These are phyloP conservation scores for Steatornis caripensis DNA, from an alignment of 2,113 vertebrate species.

Conservation along the genomic window DNA sequence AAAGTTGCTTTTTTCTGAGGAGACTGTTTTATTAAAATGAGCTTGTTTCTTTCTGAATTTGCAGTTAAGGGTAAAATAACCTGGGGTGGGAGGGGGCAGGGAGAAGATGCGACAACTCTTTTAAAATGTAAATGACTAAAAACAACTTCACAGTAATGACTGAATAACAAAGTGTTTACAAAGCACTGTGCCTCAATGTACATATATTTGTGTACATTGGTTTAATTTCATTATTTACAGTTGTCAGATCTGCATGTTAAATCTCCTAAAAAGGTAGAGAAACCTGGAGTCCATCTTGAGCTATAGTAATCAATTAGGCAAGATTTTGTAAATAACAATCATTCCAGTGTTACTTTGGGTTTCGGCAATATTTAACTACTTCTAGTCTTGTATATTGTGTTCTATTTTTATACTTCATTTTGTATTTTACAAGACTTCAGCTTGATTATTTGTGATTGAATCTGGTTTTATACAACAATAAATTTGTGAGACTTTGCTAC, in stretches of 20 bases:
- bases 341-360: neutral
- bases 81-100: neutral
- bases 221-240: neutral
- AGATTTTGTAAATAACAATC: constrained; percentile 35
- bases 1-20: neutral
- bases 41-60: neutral
- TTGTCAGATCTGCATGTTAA: neutral
- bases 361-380: constrained; percentile 44
- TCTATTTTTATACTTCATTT: constrained; percentile 50
- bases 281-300: neutral
- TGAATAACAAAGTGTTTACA: neutral
- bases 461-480: neutral
- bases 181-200: neutral
- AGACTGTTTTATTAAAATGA: neutral
- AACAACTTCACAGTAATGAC: neutral
- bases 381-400: constrained; percentile 36
- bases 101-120: neutral
- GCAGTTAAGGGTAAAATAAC: neutral
- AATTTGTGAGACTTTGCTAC: constrained; percentile 19
- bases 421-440: constrained; percentile 51
- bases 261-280: neutral
- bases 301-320: neutral
- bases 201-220: neutral
- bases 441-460: constrained; percentile 6
- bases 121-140: neutral